phyloP scores from a whole-genome alignment of 1,140 invertebrate genomes.

The Potamilus streckersoni region DNA sequence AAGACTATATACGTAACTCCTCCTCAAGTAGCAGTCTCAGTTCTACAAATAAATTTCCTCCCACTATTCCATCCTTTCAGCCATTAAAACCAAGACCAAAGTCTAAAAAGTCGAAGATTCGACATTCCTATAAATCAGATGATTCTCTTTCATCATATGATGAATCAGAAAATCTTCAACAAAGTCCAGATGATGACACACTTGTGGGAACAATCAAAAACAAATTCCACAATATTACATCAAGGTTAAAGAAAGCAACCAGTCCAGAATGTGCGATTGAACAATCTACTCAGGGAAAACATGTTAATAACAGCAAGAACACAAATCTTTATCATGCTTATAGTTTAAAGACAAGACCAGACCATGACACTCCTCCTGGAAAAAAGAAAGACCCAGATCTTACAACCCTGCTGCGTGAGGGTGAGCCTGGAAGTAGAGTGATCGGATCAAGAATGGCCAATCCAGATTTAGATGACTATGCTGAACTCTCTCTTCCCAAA shows the following conservation, averaged over 20 bases:
- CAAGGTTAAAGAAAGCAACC: slow-evolving; percentile 3
- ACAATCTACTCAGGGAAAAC: too few relatives aligned
- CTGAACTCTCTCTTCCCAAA: slow-evolving; percentile 16
- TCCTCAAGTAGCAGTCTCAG: slow-evolving; percentile 21
- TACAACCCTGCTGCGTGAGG: slow-evolving; percentile 12
- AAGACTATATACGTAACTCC: slow-evolving; percentile 24
- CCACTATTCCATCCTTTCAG: slow-evolving; percentile 25
- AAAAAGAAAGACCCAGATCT: slow-evolving; percentile 4
- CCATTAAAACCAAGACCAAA: background rate
- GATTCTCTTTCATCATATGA: slow-evolving; percentile 29
- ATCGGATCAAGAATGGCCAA: slow-evolving; percentile 33
- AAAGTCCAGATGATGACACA: slow-evolving; percentile 9
- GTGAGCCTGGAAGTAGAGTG: slow-evolving; percentile 24
- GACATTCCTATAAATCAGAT: slow-evolving; percentile 18
- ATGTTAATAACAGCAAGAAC: too few relatives aligned
- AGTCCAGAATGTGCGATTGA: too few relatives aligned
- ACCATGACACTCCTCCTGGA: too few relatives aligned
- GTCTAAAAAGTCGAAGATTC: slow-evolving; percentile 5
- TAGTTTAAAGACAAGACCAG: too few relatives aligned
- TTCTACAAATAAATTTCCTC: slow-evolving; percentile 23
- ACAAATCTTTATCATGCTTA: too few relatives aligned
- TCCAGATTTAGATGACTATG: slow-evolving; percentile 30
- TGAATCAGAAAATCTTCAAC: slow-evolving; percentile 9
- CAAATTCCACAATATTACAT: slow-evolving; percentile 20
- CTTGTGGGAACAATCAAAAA: slow-evolving; percentile 22